Evolutionary conservation across 2,888 invertebrate genomes (phyloP), one percentile per base, ranked within the genome.

Genomic region (Euspilapteryx auroguttella): DNA sequence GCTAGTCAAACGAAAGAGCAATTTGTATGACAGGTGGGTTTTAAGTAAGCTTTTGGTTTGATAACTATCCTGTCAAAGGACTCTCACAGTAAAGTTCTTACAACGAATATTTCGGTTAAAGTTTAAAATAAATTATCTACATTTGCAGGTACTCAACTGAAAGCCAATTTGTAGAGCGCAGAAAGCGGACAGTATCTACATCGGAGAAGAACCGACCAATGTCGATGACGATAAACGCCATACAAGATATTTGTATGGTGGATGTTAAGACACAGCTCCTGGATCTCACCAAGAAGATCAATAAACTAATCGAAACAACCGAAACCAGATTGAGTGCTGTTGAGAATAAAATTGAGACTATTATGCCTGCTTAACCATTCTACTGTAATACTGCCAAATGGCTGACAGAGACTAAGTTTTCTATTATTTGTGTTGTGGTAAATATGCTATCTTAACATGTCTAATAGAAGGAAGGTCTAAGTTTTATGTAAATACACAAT

Each of bases 191-290:
- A 0, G 56, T 57, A 1, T 62, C 68, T 2, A 46, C 47, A 12
- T 62, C 64, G 2, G 55, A 46, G 8, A 57, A 43, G 31, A 55
- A 52, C 21, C 45, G 64, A 34, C 61, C 65, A 5, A 45, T 57
- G 33, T 71, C 73, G 1, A 44, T 69, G 24, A 64, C 53, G 9
- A 53, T 73, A 6, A 68, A 57, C 37, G 61, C 66, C 5, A 71
- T 75, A 45, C 73, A 73, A 47, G 75, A 75, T 41, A 66, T 73
- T 40, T 73, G 71, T 31, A 68, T 75, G 65, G 61, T 68, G 0
- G 75, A 75, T 35, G 63, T 75, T 28, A 75, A 69, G 36, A 71
- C 50, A 21, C 75, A 75, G 36, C 36, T 75, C 12, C 21, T 47
- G 14, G 73, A 73, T 12, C 40, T 75, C 30, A 59, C 62, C 1